Conservation (phyloP, 2,888 invertebrate genomes). For the Lycophotia porphyrea region DNA sequence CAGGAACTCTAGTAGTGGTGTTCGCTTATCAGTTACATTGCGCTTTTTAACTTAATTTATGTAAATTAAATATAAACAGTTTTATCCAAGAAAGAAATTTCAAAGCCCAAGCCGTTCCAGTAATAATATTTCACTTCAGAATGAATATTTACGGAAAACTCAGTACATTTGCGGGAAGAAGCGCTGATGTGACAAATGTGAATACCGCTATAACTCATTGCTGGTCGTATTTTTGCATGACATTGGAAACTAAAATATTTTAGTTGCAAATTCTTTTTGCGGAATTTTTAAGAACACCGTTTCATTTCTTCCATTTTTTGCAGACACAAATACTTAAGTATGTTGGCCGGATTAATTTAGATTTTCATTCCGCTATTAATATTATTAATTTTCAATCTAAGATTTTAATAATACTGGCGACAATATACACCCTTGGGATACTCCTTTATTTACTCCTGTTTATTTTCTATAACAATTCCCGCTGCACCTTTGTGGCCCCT, state of each 20-base stretch:
- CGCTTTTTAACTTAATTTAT: background rate
- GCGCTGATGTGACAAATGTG: conserved; percentile 60
- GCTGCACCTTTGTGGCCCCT: conserved; percentile 37
- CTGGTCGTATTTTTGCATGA: conserved; percentile 45
- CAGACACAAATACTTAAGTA: background rate
- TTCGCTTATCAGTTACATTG: background rate
- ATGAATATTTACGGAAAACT: conserved; percentile 61
- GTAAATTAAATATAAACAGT: background rate
- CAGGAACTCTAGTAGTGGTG: background rate
- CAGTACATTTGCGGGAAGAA: conserved; percentile 55
- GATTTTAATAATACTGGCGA: background rate
- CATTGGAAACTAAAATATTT: conserved; percentile 56
- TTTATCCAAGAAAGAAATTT: background rate
- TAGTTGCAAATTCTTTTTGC: conserved; percentile 14
- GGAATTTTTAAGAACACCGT: conserved; percentile 8
- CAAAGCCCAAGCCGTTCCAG: conserved; percentile 11
- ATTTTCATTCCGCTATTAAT: background rate
- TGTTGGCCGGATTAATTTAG: background rate
- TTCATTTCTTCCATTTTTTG: background rate
- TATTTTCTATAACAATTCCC: conserved; percentile 32
- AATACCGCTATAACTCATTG: conserved; percentile 50
- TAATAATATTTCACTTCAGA: conserved; percentile 52
- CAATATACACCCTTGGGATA: conserved; percentile 33
- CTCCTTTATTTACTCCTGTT: conserved; percentile 10
- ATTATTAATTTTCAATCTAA: background rate